Base-by-base conservation (phyloP, 2,888 invertebrate genomes). In the Octodonta nipae region DNA sequence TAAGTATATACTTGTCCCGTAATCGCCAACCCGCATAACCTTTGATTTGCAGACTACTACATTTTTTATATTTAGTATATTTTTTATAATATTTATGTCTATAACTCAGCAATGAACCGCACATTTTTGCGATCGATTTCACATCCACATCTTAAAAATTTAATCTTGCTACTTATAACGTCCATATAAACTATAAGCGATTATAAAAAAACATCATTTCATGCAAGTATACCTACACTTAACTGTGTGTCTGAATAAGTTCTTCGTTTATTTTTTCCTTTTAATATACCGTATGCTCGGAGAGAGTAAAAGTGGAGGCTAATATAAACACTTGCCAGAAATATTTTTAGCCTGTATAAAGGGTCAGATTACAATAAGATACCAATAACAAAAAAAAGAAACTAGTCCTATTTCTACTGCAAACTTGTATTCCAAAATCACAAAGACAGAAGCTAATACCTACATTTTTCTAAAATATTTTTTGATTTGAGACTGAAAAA, bases 1-100 rank as follows among this genome's bases (percentile, higher is more conserved):
- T 53, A 58, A 52, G 54, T 56, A 50, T 52, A 53, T 49, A 57
- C 54, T 56, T 51, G 51, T 55, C 56, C 56, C 57, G 35, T 60
- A 58, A 43, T 57, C 55, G 58, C 58, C 58, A 46, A 59, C 58
- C 60, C 60, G 58, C 35, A 35, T 39, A 35, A 41, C 37, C 40
- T 34, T 42, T 37, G 33, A 38, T 55, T 56, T 55, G 54, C 54
- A 55, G n/a, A 54, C 56, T 56, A 55, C 56, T 56, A 56, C 54
- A 53, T 51, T 38, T 40, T 42, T 40, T 40, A 42, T 56, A 54
- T 55, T 54, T 49, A 44, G 42, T 45, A 44, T 55, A 54, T 48
- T 49, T 54, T 48, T 48, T 52, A 54, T 49, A 54, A 50, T 49
- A 52, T 49, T 49, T 50, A 47, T 49, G 51, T 55, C 54, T 55